phyloP scores from a whole-genome alignment of 2,113 vertebrate genomes.

The Hyla sarda region DNA sequence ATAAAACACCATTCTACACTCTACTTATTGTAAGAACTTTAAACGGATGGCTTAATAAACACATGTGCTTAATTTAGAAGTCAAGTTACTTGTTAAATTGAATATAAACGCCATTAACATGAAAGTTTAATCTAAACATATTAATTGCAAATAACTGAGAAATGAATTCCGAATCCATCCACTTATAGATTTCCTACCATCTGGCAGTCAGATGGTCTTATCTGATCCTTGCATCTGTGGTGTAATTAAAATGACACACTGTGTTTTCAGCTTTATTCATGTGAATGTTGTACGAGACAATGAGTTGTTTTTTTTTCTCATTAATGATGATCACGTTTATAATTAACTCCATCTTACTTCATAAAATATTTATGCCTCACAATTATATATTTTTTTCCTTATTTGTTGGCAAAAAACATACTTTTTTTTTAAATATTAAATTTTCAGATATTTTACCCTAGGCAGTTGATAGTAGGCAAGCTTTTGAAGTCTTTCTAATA shows the following conservation, averaged over 20 bases:
- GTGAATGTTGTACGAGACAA: slow-evolving; percentile 4
- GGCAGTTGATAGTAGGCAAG: too few relatives aligned
- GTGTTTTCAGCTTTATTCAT: slow-evolving; percentile 21
- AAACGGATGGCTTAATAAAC: not conserved
- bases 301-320: not conserved
- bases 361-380: not conserved
- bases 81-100: not conserved
- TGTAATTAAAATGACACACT: slow-evolving; percentile 38
- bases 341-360: not conserved
- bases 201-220: slow-evolving; percentile 54
- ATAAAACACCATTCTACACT: not conserved
- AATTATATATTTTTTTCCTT: not conserved
- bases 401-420: not conserved
- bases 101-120: slow-evolving; percentile 2
- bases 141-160: slow-evolving; percentile 31
- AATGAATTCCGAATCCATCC: not conserved
- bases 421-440: too few relatives aligned
- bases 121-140: not conserved
- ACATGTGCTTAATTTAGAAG: not conserved
- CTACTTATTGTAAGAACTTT: not conserved
- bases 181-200: slow-evolving; percentile 46
- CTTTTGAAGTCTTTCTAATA: too few relatives aligned
- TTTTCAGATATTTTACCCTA: too few relatives aligned
- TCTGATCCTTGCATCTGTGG: slow-evolving; percentile 31
- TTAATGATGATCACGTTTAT: not conserved